phyloP scores from a whole-genome alignment of 2,113 vertebrate genomes.

The Gadus macrocephalus region DNA sequence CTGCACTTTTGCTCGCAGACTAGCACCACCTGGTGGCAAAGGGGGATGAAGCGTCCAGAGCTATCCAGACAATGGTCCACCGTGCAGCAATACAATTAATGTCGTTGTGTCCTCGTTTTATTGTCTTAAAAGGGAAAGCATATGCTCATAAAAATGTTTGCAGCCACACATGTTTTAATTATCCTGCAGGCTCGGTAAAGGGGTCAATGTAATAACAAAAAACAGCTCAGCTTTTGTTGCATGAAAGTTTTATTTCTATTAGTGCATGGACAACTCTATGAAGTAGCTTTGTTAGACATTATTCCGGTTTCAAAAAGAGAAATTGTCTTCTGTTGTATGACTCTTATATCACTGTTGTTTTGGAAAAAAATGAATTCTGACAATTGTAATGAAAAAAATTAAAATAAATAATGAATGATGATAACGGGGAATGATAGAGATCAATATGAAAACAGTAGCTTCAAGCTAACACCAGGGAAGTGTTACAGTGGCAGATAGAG shows the following conservation, averaged over 20 bases:
- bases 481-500: not conserved
- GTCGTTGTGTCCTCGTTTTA: too few relatives aligned
- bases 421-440: constrained; percentile 3
- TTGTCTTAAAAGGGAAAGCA: too few relatives aligned
- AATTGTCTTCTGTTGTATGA: not conserved
- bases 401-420: constrained; percentile 19
- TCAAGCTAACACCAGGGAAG: too few relatives aligned
- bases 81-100: too few relatives aligned
- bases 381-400: too few relatives aligned
- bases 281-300: constrained; percentile 22
- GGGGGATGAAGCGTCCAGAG: not conserved
- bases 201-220: not conserved
- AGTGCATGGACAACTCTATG: constrained; percentile 39
- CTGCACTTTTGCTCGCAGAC: constrained; percentile 8
- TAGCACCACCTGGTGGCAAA: constrained; percentile 37
- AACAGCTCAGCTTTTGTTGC: constrained; percentile 33
- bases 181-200: too few relatives aligned
- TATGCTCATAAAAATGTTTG: not conserved
- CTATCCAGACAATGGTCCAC: too few relatives aligned
- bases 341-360: constrained; percentile 5
- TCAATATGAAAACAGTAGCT: too few relatives aligned
- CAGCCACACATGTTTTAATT: not conserved
- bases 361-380: too few relatives aligned
- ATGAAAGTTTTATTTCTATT: constrained; percentile 57
- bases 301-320: not conserved